These are phyloP conservation scores for Phyllotis vaccarum DNA, from an alignment of 2,797 vertebrate species.

Conservation along the genomic window DNA sequence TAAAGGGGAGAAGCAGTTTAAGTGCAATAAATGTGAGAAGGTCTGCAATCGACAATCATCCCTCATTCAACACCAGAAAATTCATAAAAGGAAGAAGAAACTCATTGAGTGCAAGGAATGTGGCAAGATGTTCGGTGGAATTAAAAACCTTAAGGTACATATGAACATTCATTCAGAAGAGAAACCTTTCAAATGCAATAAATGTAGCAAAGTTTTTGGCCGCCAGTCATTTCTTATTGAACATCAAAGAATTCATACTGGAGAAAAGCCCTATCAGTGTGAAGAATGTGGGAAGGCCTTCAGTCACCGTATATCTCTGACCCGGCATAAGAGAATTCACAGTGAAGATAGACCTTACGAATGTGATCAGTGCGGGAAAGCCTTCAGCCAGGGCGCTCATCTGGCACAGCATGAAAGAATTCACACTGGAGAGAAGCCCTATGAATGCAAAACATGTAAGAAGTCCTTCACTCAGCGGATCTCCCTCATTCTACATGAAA, in stretches of 20 bases:
- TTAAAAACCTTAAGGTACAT: conserved; percentile 79
- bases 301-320: conserved; percentile 77
- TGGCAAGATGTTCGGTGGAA: conserved; percentile 79
- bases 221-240: conserved; percentile 75
- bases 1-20: conserved; percentile 23
- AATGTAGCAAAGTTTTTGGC: conserved; percentile 79
- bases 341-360: conserved; percentile 80
- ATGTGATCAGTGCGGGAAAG: conserved; percentile 78
- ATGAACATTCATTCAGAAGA: conserved; percentile 81
- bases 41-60: conserved; percentile 63
- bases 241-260: conserved; percentile 78
- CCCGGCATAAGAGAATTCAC: conserved; percentile 75
- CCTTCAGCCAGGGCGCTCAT: conserved; percentile 80
- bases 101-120: conserved; percentile 79
- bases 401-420: conserved; percentile 80
- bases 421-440: conserved; percentile 80
- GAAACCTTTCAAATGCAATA: conserved; percentile 79
- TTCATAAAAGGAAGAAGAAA: conserved; percentile 79
- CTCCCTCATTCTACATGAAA: conserved; percentile 73
- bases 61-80: conserved; percentile 70
- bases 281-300: conserved; percentile 80
- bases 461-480: conserved; percentile 77
- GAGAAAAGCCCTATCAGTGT: conserved; percentile 80
- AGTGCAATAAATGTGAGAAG: conserved; percentile 66
- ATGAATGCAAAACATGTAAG: conserved; percentile 32